Evolutionary conservation across 2,113 vertebrate species (phyloP).

Genomic region (Pithys albifrons): DNA sequence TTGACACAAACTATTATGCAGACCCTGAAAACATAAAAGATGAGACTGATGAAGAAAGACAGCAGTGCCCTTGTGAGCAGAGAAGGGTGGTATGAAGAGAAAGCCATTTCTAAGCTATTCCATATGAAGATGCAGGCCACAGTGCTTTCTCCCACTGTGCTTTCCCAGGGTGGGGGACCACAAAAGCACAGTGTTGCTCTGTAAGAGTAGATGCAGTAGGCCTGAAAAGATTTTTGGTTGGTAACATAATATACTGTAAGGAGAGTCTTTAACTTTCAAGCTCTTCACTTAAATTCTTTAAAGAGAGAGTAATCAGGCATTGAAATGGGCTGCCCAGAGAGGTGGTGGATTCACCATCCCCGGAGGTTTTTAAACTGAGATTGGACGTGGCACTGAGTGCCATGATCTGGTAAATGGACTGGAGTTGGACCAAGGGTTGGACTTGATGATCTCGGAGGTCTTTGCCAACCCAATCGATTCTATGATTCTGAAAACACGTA

Average conservation of each 20-base stretch:
- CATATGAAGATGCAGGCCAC: background rate
- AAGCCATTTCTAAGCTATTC: background rate
- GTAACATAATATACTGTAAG: background rate
- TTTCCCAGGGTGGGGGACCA: background rate
- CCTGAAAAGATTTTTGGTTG: background rate
- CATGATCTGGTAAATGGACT: too few species aligned
- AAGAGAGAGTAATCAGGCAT: too few species aligned
- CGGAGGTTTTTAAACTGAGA: too few species aligned
- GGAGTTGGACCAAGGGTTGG: too few species aligned
- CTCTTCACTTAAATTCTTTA: background rate
- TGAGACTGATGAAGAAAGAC: background rate
- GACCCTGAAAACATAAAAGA: background rate
- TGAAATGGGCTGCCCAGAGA: too few species aligned
- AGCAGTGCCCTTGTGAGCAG: background rate
- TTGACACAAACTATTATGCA: background rate
- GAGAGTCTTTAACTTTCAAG: background rate
- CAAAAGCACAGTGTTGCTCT: background rate
- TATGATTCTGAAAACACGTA: background rate
- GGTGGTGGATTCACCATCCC: too few species aligned
- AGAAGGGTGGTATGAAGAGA: background rate
- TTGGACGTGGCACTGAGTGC: too few species aligned
- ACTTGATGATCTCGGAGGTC: too few species aligned
- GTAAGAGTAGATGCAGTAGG: background rate
- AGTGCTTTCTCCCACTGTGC: too few species aligned
- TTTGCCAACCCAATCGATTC: too few species aligned